Evolutionary conservation across 2,888 invertebrate species (phyloP), one percentile per base, ranked within the genome.

Genomic region (Drosophila ustulata): DNA sequence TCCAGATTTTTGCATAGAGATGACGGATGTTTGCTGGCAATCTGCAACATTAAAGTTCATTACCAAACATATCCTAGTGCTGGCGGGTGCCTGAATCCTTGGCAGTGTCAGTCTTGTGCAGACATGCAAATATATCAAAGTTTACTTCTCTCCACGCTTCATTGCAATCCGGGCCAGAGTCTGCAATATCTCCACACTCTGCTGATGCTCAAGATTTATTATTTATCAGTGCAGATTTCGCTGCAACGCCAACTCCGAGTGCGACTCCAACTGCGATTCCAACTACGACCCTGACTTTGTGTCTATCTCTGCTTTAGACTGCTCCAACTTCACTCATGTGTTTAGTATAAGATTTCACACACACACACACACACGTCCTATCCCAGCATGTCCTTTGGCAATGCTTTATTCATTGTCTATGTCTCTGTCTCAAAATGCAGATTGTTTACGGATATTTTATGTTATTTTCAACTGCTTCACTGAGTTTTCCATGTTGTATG

Each of bases 161-260:
- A 70, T 56, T 56, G 55, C 55, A 56, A 56, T 59, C 57, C 47
- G 47, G 57, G 55, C 49, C 53, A 23, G 30, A 47, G 45, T 18
- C 50, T 18, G 49, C 28, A 32, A 75, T 55, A 53, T 55, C 69
- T 67, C 52, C 53, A 68, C 59, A 63, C 58, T 56, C 67, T 70
- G 75, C 77, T 79, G 74, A 80, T 83, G 80, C 39, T 57, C 57
- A 56, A 79, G 81, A 84, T 84, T 82, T 84, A 84, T 84, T 84
- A 84, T 84, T 84, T 86, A 84, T 82, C 86, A 82, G 81, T 77
- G 86, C 83, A 83, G 81, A 82, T 74, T 85, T 74, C 69, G 59
- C 83, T 69, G 66, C 71, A 37, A 41, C 55, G 74, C 53, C 65
- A 39, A 45, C 51, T 49, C 32, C 41, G 47, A 66, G 57, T 55